These are phyloP conservation scores for Eriocheir sinensis DNA, from an alignment of 1,140 invertebrate genomes.

Conservation along the genomic window DNA sequence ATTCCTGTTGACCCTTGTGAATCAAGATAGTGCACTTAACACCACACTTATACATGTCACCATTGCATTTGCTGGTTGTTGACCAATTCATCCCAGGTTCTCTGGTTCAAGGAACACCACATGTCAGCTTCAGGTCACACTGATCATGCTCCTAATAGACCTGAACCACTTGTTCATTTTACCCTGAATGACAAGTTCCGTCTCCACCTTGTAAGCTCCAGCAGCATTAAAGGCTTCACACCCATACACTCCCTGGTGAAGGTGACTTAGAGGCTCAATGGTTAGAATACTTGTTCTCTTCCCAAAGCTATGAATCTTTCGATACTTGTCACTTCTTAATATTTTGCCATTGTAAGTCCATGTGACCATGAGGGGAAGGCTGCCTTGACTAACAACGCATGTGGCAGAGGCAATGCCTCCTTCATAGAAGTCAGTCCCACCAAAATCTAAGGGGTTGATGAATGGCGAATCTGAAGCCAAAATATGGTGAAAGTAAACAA, in stretches of 20 bases:
- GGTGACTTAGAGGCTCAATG: slow-evolving; percentile 76
- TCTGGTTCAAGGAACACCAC: background rate
- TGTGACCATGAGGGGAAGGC: slow-evolving; percentile 83
- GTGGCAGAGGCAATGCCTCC: slow-evolving; percentile 50
- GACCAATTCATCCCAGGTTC: background rate
- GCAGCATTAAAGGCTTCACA: slow-evolving; percentile 80
- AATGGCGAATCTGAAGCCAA: slow-evolving; percentile 68
- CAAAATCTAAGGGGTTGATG: slow-evolving; percentile 64
- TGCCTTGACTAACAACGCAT: slow-evolving; percentile 79
- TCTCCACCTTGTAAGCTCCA: slow-evolving; percentile 79
- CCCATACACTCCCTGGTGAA: slow-evolving; percentile 80
- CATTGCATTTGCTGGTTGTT: background rate
- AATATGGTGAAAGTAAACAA: background rate
- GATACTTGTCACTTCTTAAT: slow-evolving; percentile 83
- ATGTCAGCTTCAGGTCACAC: background rate
- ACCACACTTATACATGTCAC: background rate
- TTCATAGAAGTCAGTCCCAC: slow-evolving; percentile 57
- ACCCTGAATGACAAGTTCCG: slow-evolving; percentile 80
- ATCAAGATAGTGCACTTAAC: background rate
- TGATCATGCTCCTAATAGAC: slow-evolving; percentile 32
- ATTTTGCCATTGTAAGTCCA: slow-evolving; percentile 89
- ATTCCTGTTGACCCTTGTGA: background rate
- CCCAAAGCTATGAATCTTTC: slow-evolving; percentile 79
- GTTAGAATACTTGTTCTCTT: slow-evolving; percentile 81
- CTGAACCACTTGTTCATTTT: background rate